Evolutionary conservation across 2,113 vertebrate species (phyloP).

Genomic region (Lepus europaeus): DNA sequence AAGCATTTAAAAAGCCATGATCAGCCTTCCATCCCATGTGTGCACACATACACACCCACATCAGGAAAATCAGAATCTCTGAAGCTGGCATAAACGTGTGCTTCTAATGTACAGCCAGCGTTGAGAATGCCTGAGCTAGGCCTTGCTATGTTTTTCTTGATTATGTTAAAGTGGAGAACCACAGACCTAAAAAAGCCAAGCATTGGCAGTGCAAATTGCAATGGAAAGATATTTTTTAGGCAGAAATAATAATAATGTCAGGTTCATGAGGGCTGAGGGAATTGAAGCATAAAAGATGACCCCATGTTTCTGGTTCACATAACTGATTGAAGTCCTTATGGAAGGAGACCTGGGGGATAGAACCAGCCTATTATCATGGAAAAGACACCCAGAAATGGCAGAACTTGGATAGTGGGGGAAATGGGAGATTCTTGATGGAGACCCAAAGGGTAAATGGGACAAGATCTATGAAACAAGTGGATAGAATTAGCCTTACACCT

Average conservation of each 20-base stretch:
- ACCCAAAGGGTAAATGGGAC: not conserved
- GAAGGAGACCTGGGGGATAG: not conserved
- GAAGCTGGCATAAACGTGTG: not conserved
- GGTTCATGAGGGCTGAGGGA: not conserved
- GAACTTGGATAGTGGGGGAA: not conserved
- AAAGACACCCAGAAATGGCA: not conserved
- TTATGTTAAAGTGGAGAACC: not conserved
- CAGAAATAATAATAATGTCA: not conserved
- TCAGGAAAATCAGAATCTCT: not conserved
- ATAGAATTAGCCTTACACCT: not conserved
- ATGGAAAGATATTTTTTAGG: not conserved
- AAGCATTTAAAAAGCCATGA: not conserved
- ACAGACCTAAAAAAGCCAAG: not conserved
- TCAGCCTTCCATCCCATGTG: not conserved
- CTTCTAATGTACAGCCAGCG: not conserved
- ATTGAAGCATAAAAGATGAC: not conserved
- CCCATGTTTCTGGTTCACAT: not conserved
- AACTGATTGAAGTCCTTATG: not conserved
- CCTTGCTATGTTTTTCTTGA: not conserved
- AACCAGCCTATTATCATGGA: not conserved
- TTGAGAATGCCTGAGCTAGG: not conserved
- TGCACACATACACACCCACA: not conserved
- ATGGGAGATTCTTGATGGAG: not conserved
- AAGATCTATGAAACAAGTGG: not conserved
- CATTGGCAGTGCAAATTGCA: not conserved